These are phyloP conservation scores for Prionace glauca DNA, from an alignment of 2,797 vertebrate genomes.

Conservation along the genomic window DNA sequence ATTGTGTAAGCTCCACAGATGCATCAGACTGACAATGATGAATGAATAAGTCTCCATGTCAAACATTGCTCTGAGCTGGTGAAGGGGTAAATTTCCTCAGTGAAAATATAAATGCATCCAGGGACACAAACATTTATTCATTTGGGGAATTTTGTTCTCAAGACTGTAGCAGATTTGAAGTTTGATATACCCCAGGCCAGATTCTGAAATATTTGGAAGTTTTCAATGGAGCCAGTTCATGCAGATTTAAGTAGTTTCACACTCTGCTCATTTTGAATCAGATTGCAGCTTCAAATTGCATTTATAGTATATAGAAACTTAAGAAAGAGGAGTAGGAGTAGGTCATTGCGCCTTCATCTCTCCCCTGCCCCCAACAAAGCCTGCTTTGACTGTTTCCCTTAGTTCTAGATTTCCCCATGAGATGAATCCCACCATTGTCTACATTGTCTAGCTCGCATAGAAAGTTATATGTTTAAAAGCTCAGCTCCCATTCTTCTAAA, in stretches of 20 bases:
- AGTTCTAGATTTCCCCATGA: no score
- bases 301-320: no score
- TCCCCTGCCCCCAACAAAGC: no score
- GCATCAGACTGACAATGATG: slow-evolving; percentile 43
- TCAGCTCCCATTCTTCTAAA: no score
- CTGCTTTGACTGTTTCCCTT: no score
- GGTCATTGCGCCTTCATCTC: no score
- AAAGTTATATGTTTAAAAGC: no score
- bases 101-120: not conserved
- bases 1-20: slow-evolving; percentile 43
- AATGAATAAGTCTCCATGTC: slow-evolving; percentile 45
- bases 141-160: not conserved
- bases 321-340: no score
- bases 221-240: not conserved
- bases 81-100: not conserved
- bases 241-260: no score
- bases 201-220: not conserved
- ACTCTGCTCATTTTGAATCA: not conserved
- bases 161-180: not conserved
- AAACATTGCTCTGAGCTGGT: slow-evolving; percentile 25
- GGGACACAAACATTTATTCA: not conserved
- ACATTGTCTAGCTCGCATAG: no score
- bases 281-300: not conserved
- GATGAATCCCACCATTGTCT: no score
- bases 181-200: not conserved